Base-by-base conservation (phyloP, 2,888 invertebrate genomes). In the Salpingus planirostris region DNA sequence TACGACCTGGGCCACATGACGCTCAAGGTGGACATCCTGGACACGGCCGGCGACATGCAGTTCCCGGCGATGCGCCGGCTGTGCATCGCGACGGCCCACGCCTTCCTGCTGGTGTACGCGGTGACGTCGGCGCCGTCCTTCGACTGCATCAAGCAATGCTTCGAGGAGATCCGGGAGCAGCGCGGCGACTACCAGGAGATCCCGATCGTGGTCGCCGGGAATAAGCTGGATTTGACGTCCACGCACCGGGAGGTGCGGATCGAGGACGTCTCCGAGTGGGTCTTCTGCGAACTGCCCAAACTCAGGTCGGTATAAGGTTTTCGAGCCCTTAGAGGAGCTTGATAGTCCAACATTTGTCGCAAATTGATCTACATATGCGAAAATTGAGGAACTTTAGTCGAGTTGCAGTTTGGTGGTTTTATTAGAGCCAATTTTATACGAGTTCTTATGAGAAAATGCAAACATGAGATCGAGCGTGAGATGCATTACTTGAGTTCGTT, bases 61-160 rank as follows among this genome's bases (percentile, higher is more conserved):
- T 91, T 90, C 64, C 90, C 91, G 5, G 90, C 89, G 34, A 91
- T 91, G 90, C 70, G 89, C 42, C 71, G 87, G 31, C 69, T 91
- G 41, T 85, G 85, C 52, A 87, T 91, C 52, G 82, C 87, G 21
- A 88, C 84, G 2, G 89, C 89, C 21, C 84, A 88, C 62, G 90
- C 89, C 31, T 90, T 91, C 60, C 74, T 91, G 32, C 69, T 91
- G 37, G 89, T 91, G 11, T 91, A 89, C 62, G 79, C 84, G 29
- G 76, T 83, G 25, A 83, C 85, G 28, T 80, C 83, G 29, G 72
- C 73, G 36, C 71, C 78, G 28, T 83, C 82, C 34, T 83, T 86
- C 57, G 75, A 74, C 42, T 74, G 74, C 54, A 74, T 85, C 38
- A 81, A 82, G 55, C 74, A 77, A 48, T 80, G 80, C 57, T 80